A percentile compares a stretch with the other conserved stretches of the same genome.
phyloP scores from a whole-genome alignment of 2,797 vertebrate genomes.

The Oreonectes daqikongensis region DNA sequence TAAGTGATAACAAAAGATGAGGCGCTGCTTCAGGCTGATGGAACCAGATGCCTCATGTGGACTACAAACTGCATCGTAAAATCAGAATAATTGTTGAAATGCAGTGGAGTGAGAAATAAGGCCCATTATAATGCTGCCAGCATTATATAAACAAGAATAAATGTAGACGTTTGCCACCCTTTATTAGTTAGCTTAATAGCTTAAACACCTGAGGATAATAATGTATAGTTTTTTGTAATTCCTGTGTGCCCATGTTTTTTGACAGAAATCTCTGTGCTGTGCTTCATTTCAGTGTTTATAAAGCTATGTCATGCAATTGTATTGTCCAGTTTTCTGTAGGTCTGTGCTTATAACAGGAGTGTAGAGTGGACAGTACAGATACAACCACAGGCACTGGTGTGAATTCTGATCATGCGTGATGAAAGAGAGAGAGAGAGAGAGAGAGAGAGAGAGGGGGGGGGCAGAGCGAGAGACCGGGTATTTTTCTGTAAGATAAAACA shows the following conservation, averaged over 20 bases:
- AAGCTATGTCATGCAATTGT: not conserved
- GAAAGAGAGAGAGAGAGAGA: constrained; percentile 1
- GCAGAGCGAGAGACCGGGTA: no score
- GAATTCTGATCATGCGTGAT: constrained; percentile 11
- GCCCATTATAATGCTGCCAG: not conserved
- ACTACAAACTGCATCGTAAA: not conserved
- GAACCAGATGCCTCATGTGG: constrained; percentile 6
- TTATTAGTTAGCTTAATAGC: not conserved
- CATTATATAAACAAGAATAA: not conserved
- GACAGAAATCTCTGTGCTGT: not conserved
- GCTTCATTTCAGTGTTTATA: not conserved
- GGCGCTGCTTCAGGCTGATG: constrained; percentile 10
- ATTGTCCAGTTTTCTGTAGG: not conserved
- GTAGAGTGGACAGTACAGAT: constrained; percentile 5
- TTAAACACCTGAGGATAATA: not conserved
- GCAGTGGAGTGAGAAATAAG: not conserved
- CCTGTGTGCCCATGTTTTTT: not conserved
- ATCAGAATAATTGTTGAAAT: not conserved
- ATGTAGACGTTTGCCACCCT: not conserved
- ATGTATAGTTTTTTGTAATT: not conserved
- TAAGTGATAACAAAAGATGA: constrained; percentile 20
- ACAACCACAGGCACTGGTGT: constrained; percentile 3
- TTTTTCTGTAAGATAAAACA: no score
- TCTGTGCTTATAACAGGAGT: constrained; percentile 7
- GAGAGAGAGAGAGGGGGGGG: constrained; percentile 1